phyloP scores from a whole-genome alignment of 2,797 vertebrate genomes.

The Myotis daubentonii region DNA sequence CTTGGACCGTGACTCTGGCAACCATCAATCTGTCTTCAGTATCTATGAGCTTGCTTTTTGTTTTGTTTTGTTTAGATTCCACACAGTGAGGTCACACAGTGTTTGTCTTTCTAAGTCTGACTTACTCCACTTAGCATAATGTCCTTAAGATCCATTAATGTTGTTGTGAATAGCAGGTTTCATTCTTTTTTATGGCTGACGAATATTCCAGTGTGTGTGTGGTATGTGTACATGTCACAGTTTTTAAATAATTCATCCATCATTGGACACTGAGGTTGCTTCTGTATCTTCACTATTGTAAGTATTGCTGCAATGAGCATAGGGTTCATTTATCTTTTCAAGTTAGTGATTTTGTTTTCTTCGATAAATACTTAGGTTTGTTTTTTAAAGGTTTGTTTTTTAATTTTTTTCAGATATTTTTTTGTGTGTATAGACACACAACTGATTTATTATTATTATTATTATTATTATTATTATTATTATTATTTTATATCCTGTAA shows the following conservation, averaged over 20 bases:
- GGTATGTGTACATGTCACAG: not conserved
- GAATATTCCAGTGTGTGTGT: not conserved
- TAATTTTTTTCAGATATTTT: not conserved
- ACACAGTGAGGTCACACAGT: not conserved
- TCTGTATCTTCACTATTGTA: not conserved
- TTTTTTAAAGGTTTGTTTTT: not conserved
- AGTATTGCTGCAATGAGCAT: not conserved
- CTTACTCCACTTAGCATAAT: not conserved
- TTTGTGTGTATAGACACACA: not conserved
- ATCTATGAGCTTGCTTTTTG: not conserved
- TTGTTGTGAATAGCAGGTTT: not conserved
- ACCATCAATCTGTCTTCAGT: not conserved
- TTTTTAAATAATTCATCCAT: not conserved
- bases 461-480: too few species aligned
- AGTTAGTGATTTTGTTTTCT: not conserved
- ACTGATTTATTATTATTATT: not conserved
- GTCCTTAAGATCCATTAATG: not conserved
- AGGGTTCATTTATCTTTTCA: not conserved
- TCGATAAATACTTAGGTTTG: not conserved
- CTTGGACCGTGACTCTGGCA: not conserved
- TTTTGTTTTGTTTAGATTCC: not conserved
- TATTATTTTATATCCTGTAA: not conserved
- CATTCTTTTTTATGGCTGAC: not conserved
- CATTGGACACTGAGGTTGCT: not conserved
- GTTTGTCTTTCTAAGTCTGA: not conserved